phyloP scores from a whole-genome alignment of 2,888 invertebrate genomes.

The Orchestes rusci region DNA sequence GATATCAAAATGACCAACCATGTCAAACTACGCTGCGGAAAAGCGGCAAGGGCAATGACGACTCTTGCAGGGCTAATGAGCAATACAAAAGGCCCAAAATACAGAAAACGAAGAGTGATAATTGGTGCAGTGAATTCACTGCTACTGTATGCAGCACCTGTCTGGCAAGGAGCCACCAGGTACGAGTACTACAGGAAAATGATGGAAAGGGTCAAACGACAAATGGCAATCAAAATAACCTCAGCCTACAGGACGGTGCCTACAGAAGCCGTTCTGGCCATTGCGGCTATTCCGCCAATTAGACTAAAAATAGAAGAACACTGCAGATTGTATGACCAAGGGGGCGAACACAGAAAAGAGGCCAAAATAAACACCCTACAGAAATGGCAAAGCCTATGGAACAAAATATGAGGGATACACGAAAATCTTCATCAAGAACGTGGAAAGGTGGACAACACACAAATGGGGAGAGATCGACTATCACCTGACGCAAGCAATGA shows the following conservation, averaged over 20 bases:
- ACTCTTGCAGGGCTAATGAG: background rate
- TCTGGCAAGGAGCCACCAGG: background rate
- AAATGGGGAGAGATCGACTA: too few species aligned
- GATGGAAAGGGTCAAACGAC: background rate
- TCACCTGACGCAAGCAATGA: too few species aligned
- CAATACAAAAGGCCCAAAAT: background rate
- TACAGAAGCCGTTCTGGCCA: background rate
- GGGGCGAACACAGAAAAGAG: background rate
- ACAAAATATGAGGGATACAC: too few species aligned
- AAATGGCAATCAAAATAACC: background rate
- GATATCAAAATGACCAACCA: background rate
- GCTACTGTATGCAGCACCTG: conserved; percentile 3
- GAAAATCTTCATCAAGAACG: too few species aligned
- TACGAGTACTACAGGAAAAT: background rate
- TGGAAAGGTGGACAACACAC: too few species aligned
- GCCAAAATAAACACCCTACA: too few species aligned
- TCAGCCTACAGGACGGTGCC: background rate
- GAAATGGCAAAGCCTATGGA: too few species aligned
- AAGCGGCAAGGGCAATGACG: background rate
- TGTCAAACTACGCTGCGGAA: background rate
- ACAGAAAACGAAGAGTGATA: background rate
- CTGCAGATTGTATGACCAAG: too few species aligned
- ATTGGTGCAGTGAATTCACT: background rate
- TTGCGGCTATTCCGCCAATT: background rate
- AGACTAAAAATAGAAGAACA: background rate